phyloP scores from a whole-genome alignment of 2,113 vertebrate species.

The Sylvia atricapilla region DNA sequence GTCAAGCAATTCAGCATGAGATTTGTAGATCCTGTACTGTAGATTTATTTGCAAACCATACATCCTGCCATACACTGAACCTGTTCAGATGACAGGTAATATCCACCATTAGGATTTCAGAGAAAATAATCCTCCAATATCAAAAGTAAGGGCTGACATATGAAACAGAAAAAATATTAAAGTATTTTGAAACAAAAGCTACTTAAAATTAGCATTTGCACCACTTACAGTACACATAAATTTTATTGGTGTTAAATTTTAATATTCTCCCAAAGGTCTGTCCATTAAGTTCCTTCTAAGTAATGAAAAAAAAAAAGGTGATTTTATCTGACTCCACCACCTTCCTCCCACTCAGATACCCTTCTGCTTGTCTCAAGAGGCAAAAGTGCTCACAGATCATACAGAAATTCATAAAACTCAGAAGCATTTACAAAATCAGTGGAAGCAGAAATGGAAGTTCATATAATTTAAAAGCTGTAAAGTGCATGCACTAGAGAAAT shows the following conservation, averaged over 20 bases:
- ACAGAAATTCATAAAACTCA: not conserved
- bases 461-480: not conserved
- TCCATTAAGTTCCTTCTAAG: not conserved
- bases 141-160: not conserved
- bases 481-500: not conserved
- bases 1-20: not conserved
- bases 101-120: not conserved
- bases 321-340: not conserved
- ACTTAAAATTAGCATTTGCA: not conserved
- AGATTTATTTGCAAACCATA: not conserved
- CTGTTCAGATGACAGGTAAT: not conserved
- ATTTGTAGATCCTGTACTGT: not conserved
- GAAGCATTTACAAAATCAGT: not conserved
- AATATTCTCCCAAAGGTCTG: not conserved
- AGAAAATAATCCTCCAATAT: not conserved
- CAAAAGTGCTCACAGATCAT: not conserved
- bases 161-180: not conserved
- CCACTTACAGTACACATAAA: not conserved
- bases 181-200: not conserved
- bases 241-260: not conserved
- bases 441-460: not conserved
- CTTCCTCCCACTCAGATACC: not conserved
- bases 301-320: not conserved
- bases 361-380: not conserved
- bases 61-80: not conserved